Percentiles rank a stretch among this genome's conserved stretches.
These are phyloP conservation scores for Euproctis similis DNA, from an alignment of 2,888 invertebrate genomes.

Conservation along the genomic window DNA sequence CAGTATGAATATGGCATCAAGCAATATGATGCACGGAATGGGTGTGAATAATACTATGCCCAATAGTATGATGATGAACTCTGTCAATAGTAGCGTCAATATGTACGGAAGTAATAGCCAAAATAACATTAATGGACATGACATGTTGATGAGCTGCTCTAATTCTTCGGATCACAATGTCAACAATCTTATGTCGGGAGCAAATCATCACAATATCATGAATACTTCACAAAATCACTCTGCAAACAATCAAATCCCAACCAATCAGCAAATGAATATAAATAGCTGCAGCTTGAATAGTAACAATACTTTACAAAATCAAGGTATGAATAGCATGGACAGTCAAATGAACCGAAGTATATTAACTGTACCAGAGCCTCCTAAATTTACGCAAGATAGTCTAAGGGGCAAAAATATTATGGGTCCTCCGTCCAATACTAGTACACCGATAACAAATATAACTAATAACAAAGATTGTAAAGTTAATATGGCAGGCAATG, in stretches of 20 bases:
- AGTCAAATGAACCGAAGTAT: constrained; percentile 50
- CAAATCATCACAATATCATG: constrained; percentile 61
- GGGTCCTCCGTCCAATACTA: constrained; percentile 46
- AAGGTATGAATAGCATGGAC: constrained; percentile 47
- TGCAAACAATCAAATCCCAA: constrained; percentile 41
- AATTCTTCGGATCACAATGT: constrained; percentile 55
- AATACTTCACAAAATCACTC: constrained; percentile 60
- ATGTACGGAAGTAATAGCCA: constrained; percentile 51
- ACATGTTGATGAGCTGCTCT: constrained; percentile 63
- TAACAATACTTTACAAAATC: constrained; percentile 47
- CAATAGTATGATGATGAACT: constrained; percentile 61
- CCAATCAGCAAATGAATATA: constrained; percentile 57
- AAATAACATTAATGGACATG: constrained; percentile 52
- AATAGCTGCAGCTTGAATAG: constrained; percentile 58
- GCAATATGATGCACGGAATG: constrained; percentile 60
- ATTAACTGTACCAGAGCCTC: constrained; percentile 48
- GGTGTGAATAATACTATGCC: constrained; percentile 53
- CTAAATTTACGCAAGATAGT: constrained; percentile 56
- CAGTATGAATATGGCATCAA: constrained; percentile 50
- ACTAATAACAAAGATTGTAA: constrained; percentile 56
- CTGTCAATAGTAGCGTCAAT: constrained; percentile 44
- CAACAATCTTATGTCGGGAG: constrained; percentile 48
- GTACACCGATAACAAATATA: constrained; percentile 45
- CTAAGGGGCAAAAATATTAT: constrained; percentile 62
- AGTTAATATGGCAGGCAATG: constrained; percentile 52